phyloP scores from a whole-genome alignment of 2,888 invertebrate genomes.

The Heliconius hortense region DNA sequence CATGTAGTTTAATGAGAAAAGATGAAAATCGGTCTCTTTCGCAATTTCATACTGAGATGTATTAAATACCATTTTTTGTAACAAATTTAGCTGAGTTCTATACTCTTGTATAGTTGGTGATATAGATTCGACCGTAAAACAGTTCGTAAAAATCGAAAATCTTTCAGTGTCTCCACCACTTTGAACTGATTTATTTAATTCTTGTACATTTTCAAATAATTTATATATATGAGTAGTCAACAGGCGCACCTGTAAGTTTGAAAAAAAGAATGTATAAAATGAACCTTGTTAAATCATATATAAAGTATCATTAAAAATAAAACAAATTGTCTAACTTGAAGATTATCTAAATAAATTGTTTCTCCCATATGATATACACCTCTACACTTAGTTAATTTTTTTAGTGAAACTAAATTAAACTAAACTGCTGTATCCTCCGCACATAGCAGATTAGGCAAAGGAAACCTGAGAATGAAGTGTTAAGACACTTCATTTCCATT shows the following conservation, averaged over 20 bases:
- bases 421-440: too few relatives aligned
- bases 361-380: too few relatives aligned
- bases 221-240: constrained; percentile 88
- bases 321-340: too few relatives aligned
- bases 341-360: background rate
- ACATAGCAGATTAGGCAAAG: too few relatives aligned
- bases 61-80: constrained; percentile 88
- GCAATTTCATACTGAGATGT: constrained; percentile 82
- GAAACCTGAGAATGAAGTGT: too few relatives aligned
- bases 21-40: constrained; percentile 81
- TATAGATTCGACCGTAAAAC: constrained; percentile 87
- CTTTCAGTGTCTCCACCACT: constrained; percentile 64
- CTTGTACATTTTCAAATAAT: constrained; percentile 82
- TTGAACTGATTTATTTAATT: constrained; percentile 67
- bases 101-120: constrained; percentile 89
- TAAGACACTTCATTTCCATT: too few relatives aligned
- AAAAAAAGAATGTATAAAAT: background rate
- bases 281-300: too few relatives aligned
- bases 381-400: too few relatives aligned
- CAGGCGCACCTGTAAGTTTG: constrained; percentile 82
- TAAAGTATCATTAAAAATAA: too few relatives aligned
- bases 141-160: constrained; percentile 84
- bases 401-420: too few relatives aligned
- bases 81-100: constrained; percentile 87
- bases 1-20: constrained; percentile 88